A percentile compares a stretch with the other conserved stretches of the same genome.
phyloP scores from a whole-genome alignment of 1,140 invertebrate species.

The Calliphora vicina region DNA sequence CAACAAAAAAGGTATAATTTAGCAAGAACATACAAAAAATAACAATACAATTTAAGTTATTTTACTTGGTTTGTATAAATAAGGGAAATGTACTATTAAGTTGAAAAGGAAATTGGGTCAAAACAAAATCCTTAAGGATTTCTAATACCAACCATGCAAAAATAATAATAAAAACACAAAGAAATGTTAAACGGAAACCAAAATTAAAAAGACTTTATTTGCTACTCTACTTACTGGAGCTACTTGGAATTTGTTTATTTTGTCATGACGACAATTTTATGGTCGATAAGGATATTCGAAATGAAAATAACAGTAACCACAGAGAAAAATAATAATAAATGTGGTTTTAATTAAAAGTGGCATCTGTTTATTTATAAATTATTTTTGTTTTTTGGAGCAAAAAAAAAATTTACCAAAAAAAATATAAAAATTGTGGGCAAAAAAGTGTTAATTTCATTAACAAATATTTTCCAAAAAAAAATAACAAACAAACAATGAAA shows the following conservation, averaged over 20 bases:
- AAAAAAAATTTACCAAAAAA: no score
- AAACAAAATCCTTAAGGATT: conserved; percentile 7
- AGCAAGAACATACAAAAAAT: no score
- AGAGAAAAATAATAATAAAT: no score
- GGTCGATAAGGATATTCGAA: no score
- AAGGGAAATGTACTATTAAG: conserved; percentile 8
- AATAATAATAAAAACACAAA: not conserved
- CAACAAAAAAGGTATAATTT: no score
- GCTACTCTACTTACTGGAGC: not conserved
- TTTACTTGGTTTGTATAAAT: not conserved
- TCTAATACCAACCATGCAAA: not conserved
- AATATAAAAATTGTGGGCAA: no score
- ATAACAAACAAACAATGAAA: no score
- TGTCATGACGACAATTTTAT: conserved; percentile 5
- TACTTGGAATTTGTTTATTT: not conserved
- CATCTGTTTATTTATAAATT: not conserved
- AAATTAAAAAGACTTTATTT: conserved; percentile 3
- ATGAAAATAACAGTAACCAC: no score
- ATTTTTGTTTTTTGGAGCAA: no score
- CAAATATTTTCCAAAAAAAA: no score
- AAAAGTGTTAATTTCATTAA: not conserved
- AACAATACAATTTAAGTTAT: no score
- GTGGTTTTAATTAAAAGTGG: not conserved
- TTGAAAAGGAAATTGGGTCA: conserved; percentile 12
- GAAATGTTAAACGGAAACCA: not conserved